Evolutionary conservation across 2,888 invertebrate genomes (phyloP).

Genomic region (Hanleya hanleyi): DNA sequence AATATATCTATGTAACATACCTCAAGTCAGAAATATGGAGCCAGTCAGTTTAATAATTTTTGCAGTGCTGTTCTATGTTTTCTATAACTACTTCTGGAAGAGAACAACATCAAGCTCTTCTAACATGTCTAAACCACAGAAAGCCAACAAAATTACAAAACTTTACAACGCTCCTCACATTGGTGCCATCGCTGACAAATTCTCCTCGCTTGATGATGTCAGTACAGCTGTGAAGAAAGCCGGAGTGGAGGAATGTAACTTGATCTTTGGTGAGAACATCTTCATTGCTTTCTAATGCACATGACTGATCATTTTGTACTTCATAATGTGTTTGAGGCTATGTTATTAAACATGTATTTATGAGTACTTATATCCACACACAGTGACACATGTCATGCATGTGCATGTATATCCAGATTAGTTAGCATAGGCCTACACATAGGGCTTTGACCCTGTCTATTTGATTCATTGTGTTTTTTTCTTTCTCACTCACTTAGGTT

Average conservation of each 20-base stretch:
- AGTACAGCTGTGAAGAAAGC: slow-evolving; percentile 72
- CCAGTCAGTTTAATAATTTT: neutral
- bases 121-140: neutral
- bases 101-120: neutral
- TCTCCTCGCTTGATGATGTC: slow-evolving; percentile 71
- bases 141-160: slow-evolving; percentile 21
- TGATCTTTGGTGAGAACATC: slow-evolving; percentile 74
- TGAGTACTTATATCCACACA: too few relatives aligned
- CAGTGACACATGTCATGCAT: too few relatives aligned
- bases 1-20: too few relatives aligned
- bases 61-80: neutral
- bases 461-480: too few relatives aligned
- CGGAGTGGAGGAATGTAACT: slow-evolving; percentile 74
- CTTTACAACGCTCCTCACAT: slow-evolving; percentile 33
- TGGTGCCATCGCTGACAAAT: slow-evolving; percentile 57
- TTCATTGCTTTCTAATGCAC: slow-evolving; percentile 7
- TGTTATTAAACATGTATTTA: too few relatives aligned
- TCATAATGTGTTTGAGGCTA: too few relatives aligned
- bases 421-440: too few relatives aligned
- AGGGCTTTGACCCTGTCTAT: too few relatives aligned
- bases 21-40: too few relatives aligned
- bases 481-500: too few relatives aligned
- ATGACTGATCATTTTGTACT: too few relatives aligned
- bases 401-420: too few relatives aligned
- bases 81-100: neutral